Conservation (phyloP, 1,140 invertebrate species). For the Halyomorpha halys region DNA sequence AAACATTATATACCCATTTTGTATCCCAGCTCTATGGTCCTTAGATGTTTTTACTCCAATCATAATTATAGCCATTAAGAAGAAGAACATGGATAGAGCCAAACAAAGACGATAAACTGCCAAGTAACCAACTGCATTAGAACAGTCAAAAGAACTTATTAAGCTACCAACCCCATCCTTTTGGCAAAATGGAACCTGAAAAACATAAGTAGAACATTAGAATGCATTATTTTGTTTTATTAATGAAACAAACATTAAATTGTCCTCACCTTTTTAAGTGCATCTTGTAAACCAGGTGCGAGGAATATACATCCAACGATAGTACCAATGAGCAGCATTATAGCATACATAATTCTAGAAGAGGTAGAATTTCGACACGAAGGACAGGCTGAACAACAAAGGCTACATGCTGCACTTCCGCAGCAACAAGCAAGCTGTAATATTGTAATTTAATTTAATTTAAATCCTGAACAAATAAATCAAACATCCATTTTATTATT, state of each 20-base stretch:
- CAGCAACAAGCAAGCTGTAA: constrained; percentile 91
- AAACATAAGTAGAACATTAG: neutral
- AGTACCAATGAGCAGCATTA: constrained; percentile 84
- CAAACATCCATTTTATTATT: neutral
- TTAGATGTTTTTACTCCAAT: constrained; percentile 85
- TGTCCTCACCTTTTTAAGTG: constrained; percentile 59
- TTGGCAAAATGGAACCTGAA: constrained; percentile 33
- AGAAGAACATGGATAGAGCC: constrained; percentile 85
- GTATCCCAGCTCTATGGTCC: constrained; percentile 85
- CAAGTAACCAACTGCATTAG: constrained; percentile 76
- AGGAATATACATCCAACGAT: constrained; percentile 85
- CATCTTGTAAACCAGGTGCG: constrained; percentile 73
- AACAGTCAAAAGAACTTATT: constrained; percentile 58
- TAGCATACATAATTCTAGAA: constrained; percentile 88
- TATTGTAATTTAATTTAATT: constrained; percentile 22
- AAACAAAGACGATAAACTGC: constrained; percentile 90
- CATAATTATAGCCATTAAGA: constrained; percentile 87
- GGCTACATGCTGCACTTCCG: constrained; percentile 88
- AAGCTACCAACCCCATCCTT: constrained; percentile 30
- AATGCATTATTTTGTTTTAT: neutral
- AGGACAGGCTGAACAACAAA: constrained; percentile 93
- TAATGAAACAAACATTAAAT: neutral
- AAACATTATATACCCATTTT: constrained; percentile 72
- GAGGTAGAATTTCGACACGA: constrained; percentile 95
- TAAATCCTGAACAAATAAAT: neutral